These are phyloP conservation scores for Furnarius figulus DNA, from an alignment of 2,113 vertebrate species.

Conservation along the genomic window DNA sequence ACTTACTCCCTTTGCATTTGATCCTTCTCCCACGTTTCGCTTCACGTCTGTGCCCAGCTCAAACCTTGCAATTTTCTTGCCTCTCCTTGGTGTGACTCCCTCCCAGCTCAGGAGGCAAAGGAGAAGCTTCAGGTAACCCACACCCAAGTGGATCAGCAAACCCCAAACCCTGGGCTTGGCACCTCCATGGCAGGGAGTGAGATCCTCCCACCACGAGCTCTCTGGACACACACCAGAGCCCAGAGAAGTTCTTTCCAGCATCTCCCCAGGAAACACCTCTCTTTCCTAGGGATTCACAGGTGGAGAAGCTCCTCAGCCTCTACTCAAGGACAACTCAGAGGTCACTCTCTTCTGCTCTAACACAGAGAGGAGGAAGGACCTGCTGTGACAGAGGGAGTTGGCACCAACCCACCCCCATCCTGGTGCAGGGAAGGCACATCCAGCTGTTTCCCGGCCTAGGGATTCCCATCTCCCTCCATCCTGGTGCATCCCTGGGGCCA, in stretches of 20 bases:
- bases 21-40: background rate
- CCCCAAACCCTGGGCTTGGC: background rate
- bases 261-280: background rate
- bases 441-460: background rate
- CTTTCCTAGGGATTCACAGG: background rate
- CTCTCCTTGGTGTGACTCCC: background rate
- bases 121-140: background rate
- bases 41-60: background rate
- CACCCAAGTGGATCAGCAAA: background rate
- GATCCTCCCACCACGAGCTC: accelerated
- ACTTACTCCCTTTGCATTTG: background rate
- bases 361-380: background rate
- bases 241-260: background rate
- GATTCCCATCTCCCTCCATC: background rate
- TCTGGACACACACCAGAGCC: accelerated
- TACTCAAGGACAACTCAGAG: background rate
- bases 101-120: background rate
- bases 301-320: background rate
- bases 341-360: background rate
- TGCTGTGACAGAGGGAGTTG: accelerated
- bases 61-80: background rate
- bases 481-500: background rate
- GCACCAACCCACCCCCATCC: background rate
- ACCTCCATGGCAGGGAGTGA: accelerated
- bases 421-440: background rate